Base-by-base conservation (phyloP, 2,113 vertebrate genomes). In the Antechinus flavipes region DNA sequence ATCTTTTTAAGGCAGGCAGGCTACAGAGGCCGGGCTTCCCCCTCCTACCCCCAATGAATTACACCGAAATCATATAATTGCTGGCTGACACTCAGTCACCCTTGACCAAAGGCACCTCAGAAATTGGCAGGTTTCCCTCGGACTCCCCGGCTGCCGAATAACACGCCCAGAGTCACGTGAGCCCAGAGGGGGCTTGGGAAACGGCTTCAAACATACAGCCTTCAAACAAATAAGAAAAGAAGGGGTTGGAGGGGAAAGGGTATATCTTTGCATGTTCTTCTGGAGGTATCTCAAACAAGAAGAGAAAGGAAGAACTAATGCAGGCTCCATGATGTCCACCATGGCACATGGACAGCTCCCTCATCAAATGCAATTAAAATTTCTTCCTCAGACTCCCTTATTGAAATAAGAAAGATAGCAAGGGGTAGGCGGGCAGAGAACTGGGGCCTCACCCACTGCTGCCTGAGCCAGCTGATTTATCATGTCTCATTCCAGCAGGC, bases 281-380 rank as follows among this genome's bases (percentile, higher is more conserved):
- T 97, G 96, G 92, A 53, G 95, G 95, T 97, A 97, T 98, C 98
- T 97, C 98, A 98, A 98, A 96, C 97, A 95, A 93, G 95, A 98
- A 98, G 98, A 98, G 98, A 98, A 98, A 98, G 97, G 97, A 97
- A 97, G 98, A 97, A 98, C 97, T 98, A 98, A 98, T 97, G 96
- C 97, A 97, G 98, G 97, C 98, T 98, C 98, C 98, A 98, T 97
- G 98, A 97, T 97, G 95, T 97, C 98, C 98, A 98, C 98, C 98
- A 98, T 98, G 97, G 98, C 97, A 98, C 97, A 98, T 98, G 98
- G 98, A 98, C 98, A 98, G 98, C 98, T 97, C 97, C 97, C 98
- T 98, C 98, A 98, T 98, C 98, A 98, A 97, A 98, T 98, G 98
- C 98, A 98, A 98, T 98, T 98, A 98, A 98, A 98, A 98, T 98